Evolutionary conservation across 2,113 vertebrate genomes (phyloP).

Genomic region (Ochotona curzoniae): DNA sequence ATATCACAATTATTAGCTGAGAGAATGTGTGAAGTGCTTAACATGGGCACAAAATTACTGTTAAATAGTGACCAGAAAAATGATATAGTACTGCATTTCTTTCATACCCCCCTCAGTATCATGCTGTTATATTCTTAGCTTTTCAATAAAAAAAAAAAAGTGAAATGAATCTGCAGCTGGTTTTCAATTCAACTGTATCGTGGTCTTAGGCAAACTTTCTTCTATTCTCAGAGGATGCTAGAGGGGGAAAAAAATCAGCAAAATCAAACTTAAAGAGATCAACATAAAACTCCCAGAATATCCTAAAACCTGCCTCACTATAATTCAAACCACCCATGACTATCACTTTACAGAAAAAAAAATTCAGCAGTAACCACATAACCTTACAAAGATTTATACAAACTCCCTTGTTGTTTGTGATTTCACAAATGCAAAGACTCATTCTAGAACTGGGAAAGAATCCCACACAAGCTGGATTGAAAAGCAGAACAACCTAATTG

Average conservation of each 20-base stretch:
- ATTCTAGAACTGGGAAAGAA: neutral
- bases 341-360: conserved; percentile 37
- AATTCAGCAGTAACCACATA: neutral
- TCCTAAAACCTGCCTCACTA: conserved; percentile 26
- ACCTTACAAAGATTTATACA: neutral
- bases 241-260: neutral
- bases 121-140: conserved; percentile 3
- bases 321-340: conserved; percentile 29
- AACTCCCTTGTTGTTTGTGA: neutral
- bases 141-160: conserved; percentile 24
- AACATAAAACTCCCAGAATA: conserved; percentile 22
- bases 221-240: conserved; percentile 10
- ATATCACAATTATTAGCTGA: neutral
- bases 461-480: neutral
- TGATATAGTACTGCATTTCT: neutral
- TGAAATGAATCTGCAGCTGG: conserved; percentile 10
- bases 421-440: neutral
- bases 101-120: neutral
- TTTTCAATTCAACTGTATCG: conserved; percentile 1
- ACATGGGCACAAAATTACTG: neutral
- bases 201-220: neutral
- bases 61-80: neutral
- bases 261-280: conserved; percentile 35
- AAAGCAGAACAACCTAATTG: neutral
- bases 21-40: neutral